Evolutionary conservation across 2,797 vertebrate genomes (phyloP), one percentile per base, ranked within the genome.

Genomic region (Sebastes itinus): DNA sequence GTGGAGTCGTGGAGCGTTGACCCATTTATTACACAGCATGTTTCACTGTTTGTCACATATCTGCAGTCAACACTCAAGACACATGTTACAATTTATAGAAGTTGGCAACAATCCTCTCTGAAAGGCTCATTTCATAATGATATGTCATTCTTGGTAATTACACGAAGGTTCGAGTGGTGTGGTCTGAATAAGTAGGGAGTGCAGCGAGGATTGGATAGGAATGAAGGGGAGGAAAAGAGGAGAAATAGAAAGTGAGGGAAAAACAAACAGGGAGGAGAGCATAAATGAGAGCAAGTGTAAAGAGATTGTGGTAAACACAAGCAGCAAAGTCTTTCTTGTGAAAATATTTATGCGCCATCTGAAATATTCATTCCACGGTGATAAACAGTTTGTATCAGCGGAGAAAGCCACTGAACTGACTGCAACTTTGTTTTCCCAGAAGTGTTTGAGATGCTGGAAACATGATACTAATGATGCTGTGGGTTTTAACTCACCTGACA

Each of bases 81-180:
- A 32, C 73, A 76, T 58, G 63, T 76, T 38, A 81, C 68, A 42
- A 25, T 74, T 84, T 75, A 22, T 32, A 68, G 59, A 75, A 69
- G 4, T 35, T 59, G 46, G 18, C 46, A 49, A 49, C 49, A 68
- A 20, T 72, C 58, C 30, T 67, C 54, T 35, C 10, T 6, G 55
- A 63, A 7, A 68, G 23, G 20, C 46, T 61, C 23, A 62, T 83
- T 83, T 80, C 55, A 66, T 80, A 84, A 90, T 87, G 56, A 86
- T 49, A 82, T 70, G 49, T 54, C 27, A 14, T 73, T 80, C 38
- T 72, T 75, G 73, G 66, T 83, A 81, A 89, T 90, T 83, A 87
- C 62, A 69, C 1, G 8, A 80, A 52, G 22, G 60, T 77, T 87
- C 28, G 59, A 86, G 49, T 20, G n/a, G 52, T 68, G 81, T 55